phyloP scores from a whole-genome alignment of 2,888 invertebrate genomes.

The Harmothoe impar region DNA sequence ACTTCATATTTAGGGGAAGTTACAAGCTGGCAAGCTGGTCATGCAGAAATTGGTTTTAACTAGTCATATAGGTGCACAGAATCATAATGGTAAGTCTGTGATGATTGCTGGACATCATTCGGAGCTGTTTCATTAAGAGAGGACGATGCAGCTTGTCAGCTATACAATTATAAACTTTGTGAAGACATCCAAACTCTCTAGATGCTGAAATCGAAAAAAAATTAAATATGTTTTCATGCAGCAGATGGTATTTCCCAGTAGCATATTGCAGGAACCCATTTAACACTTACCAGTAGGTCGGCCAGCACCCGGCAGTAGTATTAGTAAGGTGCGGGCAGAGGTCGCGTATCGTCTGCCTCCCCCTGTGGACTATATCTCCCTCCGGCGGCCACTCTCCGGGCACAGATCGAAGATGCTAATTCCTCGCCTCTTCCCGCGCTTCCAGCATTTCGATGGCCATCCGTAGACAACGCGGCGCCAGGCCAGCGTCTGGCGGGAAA shows the following conservation, averaged over 20 bases:
- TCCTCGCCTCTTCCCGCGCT: neutral
- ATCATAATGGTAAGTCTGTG: too few relatives aligned
- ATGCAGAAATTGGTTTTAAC: too few relatives aligned
- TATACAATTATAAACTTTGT: too few relatives aligned
- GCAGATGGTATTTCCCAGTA: neutral
- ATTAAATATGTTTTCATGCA: too few relatives aligned
- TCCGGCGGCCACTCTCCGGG: neutral
- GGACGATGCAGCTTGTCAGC: too few relatives aligned
- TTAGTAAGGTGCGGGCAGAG: neutral
- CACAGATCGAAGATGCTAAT: slow-evolving; percentile 38
- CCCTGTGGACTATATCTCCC: neutral
- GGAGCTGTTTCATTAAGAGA: too few relatives aligned
- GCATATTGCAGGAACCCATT: neutral
- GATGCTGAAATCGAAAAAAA: too few relatives aligned
- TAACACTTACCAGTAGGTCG: neutral
- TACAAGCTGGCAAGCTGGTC: too few relatives aligned
- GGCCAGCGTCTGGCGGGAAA: neutral
- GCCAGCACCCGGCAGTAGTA: neutral
- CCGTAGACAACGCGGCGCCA: neutral
- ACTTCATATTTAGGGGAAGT: too few relatives aligned
- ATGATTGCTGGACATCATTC: too few relatives aligned
- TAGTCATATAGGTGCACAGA: too few relatives aligned
- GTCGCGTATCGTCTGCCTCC: neutral
- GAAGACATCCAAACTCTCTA: too few relatives aligned
- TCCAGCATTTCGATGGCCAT: neutral